Conservation (phyloP, 2,888 invertebrate species). For the Tipula vernalis region DNA sequence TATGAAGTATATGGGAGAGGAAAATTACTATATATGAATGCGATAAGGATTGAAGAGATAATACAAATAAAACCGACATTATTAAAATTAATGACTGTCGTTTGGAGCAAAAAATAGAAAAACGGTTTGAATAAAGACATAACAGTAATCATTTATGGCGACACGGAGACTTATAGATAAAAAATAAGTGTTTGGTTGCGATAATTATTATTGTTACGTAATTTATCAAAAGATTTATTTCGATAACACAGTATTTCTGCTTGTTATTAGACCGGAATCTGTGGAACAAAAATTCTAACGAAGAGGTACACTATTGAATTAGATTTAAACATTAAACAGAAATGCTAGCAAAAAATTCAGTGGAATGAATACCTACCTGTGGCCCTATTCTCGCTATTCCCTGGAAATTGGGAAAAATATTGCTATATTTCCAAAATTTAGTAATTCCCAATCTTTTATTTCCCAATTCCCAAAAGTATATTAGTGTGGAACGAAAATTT, state of each 20-base stretch:
- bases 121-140: background rate
- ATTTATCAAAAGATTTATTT: background rate
- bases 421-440: too few species aligned
- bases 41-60: background rate
- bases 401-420: too few species aligned
- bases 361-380: too few species aligned
- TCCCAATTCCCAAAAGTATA: too few species aligned
- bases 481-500: too few species aligned
- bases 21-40: background rate
- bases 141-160: background rate
- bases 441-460: too few species aligned
- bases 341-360: too few species aligned
- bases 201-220: background rate
- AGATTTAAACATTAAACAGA: too few species aligned
- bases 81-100: background rate
- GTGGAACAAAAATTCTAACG: too few species aligned
- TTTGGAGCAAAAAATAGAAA: background rate
- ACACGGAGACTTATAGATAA: background rate
- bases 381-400: too few species aligned
- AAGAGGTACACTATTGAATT: too few species aligned
- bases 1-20: background rate
- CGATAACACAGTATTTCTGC: background rate
- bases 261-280: too few species aligned
- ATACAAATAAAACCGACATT: background rate
- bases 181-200: background rate